phyloP scores from a whole-genome alignment of 2,113 vertebrate species.

The Nesoenas mayeri region DNA sequence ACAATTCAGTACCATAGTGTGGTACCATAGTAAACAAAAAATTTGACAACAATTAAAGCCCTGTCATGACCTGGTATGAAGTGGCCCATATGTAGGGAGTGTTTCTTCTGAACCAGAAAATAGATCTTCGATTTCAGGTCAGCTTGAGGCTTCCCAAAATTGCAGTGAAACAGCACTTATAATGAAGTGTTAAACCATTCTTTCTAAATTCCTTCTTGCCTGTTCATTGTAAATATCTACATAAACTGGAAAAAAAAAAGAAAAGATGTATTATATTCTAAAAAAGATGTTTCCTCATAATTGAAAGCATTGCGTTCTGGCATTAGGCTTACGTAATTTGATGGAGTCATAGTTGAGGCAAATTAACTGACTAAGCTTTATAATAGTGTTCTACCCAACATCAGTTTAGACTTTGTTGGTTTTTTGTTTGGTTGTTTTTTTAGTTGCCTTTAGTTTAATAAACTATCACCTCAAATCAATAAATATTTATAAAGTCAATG shows the following conservation, averaged over 20 bases:
- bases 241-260: no score
- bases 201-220: neutral
- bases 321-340: neutral
- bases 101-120: neutral
- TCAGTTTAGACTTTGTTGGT: neutral
- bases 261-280: neutral
- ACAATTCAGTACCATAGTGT: neutral
- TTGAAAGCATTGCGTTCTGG: neutral
- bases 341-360: neutral
- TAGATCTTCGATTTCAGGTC: neutral
- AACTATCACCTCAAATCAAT: neutral
- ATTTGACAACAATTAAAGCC: neutral
- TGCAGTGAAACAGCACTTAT: neutral
- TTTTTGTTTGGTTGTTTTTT: neutral
- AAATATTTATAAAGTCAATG: neutral
- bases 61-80: neutral
- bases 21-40: neutral
- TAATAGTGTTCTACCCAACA: neutral
- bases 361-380: neutral
- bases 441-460: neutral
- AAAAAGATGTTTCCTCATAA: neutral
- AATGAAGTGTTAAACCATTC: neutral
- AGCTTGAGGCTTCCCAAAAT: neutral
- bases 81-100: neutral
- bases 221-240: neutral